A percentile compares a stretch with the other conserved stretches of the same genome.
Conservation (phyloP, 1,140 invertebrate genomes). For the Diorhabda sublineata region DNA sequence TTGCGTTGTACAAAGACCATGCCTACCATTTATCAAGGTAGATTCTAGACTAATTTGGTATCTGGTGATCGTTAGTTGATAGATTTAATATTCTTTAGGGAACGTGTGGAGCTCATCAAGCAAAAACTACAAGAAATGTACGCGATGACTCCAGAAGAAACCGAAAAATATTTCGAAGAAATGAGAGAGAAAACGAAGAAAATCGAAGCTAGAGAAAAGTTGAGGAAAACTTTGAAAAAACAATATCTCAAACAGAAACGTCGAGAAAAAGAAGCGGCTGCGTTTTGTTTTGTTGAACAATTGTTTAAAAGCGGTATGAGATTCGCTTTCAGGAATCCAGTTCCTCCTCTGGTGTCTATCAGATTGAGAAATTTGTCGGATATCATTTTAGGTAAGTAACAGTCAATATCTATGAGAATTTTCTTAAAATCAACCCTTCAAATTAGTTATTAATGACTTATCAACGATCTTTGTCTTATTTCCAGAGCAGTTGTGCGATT, state of each 20-base stretch:
- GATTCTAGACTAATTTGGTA: background rate
- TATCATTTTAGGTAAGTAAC: constrained; percentile 28
- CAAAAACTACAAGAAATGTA: constrained; percentile 35
- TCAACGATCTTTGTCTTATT: background rate
- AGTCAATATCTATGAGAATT: background rate
- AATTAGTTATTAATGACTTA: too few relatives aligned
- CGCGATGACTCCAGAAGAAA: constrained; percentile 41
- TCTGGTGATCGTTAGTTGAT: background rate
- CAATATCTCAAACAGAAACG: constrained; percentile 22
- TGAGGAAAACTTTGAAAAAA: constrained; percentile 29
- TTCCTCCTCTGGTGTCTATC: constrained; percentile 36
- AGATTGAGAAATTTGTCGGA: constrained; percentile 36
- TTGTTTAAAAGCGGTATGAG: constrained; percentile 28
- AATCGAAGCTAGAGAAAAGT: constrained; percentile 21
- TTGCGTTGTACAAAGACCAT: constrained; percentile 32
- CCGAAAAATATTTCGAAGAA: constrained; percentile 38
- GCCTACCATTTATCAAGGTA: constrained; percentile 26
- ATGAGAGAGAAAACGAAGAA: constrained; percentile 24
- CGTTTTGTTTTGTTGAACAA: constrained; percentile 29
- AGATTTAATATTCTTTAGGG: constrained; percentile 5
- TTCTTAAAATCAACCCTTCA: background rate
- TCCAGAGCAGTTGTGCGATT: constrained; percentile 31
- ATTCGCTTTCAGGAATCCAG: constrained; percentile 29
- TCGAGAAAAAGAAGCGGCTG: constrained; percentile 25
- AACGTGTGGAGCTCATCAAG: constrained; percentile 32